These are phyloP conservation scores for Lithodes maja DNA, from an alignment of 2,888 invertebrate species.

Conservation along the genomic window DNA sequence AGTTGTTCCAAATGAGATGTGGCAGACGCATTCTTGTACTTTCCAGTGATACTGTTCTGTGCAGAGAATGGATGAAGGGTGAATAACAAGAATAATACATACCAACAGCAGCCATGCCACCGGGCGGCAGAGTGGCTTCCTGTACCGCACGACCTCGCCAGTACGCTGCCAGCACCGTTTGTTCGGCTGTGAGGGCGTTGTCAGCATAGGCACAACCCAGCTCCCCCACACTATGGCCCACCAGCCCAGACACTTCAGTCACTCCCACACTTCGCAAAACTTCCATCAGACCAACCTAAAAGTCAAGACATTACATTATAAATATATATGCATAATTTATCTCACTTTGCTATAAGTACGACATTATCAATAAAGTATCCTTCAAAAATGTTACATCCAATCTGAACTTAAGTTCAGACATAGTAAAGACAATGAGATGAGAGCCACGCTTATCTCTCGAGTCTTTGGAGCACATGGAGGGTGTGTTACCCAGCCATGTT, in stretches of 20 bases:
- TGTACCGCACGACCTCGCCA: constrained; percentile 91
- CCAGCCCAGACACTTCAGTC: constrained; percentile 89
- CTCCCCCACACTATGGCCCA: constrained; percentile 97
- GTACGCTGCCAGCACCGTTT: constrained; percentile 94
- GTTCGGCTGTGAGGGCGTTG: constrained; percentile 94
- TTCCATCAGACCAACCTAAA: constrained; percentile 95
- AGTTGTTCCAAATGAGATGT: too few species aligned
- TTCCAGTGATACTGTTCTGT: too few species aligned
- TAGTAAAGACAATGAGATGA: not conserved
- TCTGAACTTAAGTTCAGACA: too few species aligned
- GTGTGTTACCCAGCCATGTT: not conserved
- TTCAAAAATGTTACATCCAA: too few species aligned
- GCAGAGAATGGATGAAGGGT: too few species aligned
- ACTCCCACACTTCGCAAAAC: constrained; percentile 85
- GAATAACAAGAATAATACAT: constrained; percentile 71
- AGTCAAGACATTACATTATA: too few species aligned
- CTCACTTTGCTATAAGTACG: too few species aligned
- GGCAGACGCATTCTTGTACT: too few species aligned
- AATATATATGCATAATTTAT: too few species aligned
- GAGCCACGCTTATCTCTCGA: too few species aligned
- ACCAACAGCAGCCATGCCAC: constrained; percentile 95
- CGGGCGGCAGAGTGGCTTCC: constrained; percentile 83
- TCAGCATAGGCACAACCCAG: constrained; percentile 97
- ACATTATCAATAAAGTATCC: too few species aligned
- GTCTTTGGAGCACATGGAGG: too few species aligned